These are phyloP conservation scores for Vireo altiloquus DNA, from an alignment of 2,113 vertebrate species.

Conservation along the genomic window DNA sequence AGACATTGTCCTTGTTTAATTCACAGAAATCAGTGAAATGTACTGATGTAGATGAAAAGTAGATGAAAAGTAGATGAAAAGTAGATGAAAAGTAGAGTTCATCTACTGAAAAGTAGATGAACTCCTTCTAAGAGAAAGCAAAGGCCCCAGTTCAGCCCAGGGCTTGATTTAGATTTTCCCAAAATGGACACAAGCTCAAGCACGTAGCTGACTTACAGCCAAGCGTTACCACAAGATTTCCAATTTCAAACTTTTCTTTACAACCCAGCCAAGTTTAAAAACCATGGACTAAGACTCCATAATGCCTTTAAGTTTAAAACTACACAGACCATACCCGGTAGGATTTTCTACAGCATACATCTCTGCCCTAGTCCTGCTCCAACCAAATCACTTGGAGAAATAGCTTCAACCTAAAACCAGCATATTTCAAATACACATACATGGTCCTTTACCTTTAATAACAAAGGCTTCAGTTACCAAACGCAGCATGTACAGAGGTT, in stretches of 20 bases:
- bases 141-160: background rate
- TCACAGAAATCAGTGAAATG: background rate
- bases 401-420: background rate
- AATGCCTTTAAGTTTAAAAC: slow-evolving; percentile 12
- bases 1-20: background rate
- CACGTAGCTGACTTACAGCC: background rate
- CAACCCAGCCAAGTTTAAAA: slow-evolving; percentile 19
- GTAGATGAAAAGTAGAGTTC: no score
- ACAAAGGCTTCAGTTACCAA: slow-evolving; percentile 91
- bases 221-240: background rate
- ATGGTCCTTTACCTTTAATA: slow-evolving; percentile 86
- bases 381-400: background rate
- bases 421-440: background rate
- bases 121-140: background rate
- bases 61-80: no score
- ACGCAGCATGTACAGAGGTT: slow-evolving; percentile 89
- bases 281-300: background rate
- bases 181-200: background rate
- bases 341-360: background rate
- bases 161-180: background rate
- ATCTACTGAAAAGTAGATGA: background rate
- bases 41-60: no score
- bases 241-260: background rate
- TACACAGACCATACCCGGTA: background rate
- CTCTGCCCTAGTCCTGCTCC: background rate